Percentiles rank a stretch among this genome's conserved stretches.
Conservation (phyloP, 2,888 invertebrate species). For the Ochropacha duplaris region DNA sequence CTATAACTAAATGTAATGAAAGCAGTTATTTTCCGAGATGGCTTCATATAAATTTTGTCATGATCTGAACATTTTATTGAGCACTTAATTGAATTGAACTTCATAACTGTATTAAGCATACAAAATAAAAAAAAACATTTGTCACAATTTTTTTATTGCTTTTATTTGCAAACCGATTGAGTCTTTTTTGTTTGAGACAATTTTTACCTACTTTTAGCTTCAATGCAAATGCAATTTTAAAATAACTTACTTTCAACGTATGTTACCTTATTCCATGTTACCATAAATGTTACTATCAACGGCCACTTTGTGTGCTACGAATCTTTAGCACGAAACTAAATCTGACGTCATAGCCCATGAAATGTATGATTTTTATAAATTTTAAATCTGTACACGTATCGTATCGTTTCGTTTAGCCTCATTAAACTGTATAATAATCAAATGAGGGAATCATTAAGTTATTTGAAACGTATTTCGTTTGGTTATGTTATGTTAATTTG, state of each 20-base stretch:
- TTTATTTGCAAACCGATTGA: no score
- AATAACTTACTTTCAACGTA: not conserved
- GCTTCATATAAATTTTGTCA: no score
- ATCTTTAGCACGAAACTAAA: not conserved
- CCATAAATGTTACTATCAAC: not conserved
- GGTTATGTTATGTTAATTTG: no score
- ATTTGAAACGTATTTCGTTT: not conserved
- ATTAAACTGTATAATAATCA: constrained; percentile 9
- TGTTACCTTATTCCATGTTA: not conserved
- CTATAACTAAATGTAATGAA: no score
- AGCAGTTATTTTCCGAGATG: no score
- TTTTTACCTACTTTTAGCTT: not conserved
- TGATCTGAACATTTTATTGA: no score
- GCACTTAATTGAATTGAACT: no score
- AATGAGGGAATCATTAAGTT: not conserved
- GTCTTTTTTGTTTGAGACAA: no score
- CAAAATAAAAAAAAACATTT: no score
- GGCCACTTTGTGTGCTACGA: not conserved
- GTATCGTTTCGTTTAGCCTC: constrained; percentile 11
- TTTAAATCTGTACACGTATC: constrained; percentile 23
- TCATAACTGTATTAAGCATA: no score
- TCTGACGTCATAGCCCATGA: constrained; percentile 44
- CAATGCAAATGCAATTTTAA: not conserved
- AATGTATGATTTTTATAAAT: constrained; percentile 40
- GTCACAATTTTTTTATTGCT: no score